Percentiles rank a stretch among this genome's conserved stretches.
Conservation (phyloP, 2,797 vertebrate species). For the Takifugu ocellatus region DNA sequence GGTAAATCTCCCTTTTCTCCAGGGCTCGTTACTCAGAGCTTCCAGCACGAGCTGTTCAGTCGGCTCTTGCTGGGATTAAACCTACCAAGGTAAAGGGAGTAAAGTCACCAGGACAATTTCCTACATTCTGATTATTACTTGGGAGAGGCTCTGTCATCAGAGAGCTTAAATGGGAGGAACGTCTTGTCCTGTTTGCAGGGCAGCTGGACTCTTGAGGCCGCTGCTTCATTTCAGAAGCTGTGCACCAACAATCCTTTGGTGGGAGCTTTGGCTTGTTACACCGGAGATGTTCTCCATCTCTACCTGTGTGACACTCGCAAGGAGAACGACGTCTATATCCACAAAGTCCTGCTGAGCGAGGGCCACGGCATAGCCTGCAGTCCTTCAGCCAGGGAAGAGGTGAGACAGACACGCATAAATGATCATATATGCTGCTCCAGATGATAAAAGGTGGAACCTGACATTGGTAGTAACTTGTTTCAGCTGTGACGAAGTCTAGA, state of each 20-base stretch:
- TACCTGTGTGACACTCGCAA: slow-evolving; percentile 90
- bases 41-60: slow-evolving; percentile 89
- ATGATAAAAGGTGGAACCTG: too few species aligned
- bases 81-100: slow-evolving; percentile 66
- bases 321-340: slow-evolving; percentile 83
- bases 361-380: slow-evolving; percentile 74
- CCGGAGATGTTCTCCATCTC: slow-evolving; percentile 80
- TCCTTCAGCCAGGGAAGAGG: slow-evolving; percentile 36
- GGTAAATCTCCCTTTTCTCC: slow-evolving; percentile 6
- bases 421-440: too few species aligned
- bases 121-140: background rate
- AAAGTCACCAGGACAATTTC: background rate
- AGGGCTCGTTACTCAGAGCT: slow-evolving; percentile 86
- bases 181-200: slow-evolving; percentile 58
- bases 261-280: slow-evolving; percentile 82
- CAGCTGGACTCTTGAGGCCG: slow-evolving; percentile 79
- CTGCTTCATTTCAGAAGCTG: slow-evolving; percentile 76
- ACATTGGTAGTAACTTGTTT: too few species aligned
- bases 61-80: slow-evolving; percentile 83
- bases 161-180: background rate
- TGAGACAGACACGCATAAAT: slow-evolving; percentile 37
- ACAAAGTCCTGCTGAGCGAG: slow-evolving; percentile 73
- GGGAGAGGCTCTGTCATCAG: too few species aligned
- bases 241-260: slow-evolving; percentile 82
- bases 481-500: too few species aligned